Base-by-base conservation (phyloP, 2,797 vertebrate genomes). In the Semotilus atromaculatus region DNA sequence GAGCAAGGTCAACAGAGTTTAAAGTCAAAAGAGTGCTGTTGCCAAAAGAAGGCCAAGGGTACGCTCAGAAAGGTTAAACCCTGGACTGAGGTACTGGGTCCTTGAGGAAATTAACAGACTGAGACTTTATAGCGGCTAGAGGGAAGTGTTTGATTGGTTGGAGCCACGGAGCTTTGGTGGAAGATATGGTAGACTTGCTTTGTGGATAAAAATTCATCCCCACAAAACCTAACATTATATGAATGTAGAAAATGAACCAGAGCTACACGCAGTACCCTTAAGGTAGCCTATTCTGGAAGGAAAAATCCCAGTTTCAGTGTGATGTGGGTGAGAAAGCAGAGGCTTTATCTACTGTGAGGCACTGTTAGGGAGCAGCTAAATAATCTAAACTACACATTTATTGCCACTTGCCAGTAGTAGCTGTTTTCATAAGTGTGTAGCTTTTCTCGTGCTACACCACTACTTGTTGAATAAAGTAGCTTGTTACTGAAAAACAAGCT, bases 51-150 rank as follows among this genome's bases (percentile, higher is more conserved):
- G 72, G 71, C 13, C 62, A 62, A 36, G 45, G 43, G 26, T 78
- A 45, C 1, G 45, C 40, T 62, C 36, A 48, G 48, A 62, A 31
- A 80, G 10, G 80, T 82, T 80, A 86, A 85, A 72, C 21, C 29
- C 73, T 36, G 43, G 53, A 51, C 62, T 83, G 68, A 85, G 72
- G 36, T 73, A 84, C 53, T 74, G 40, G 72, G 81, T 86, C 43
- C 53, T 79, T 86, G 73, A 83, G 82, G 70, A 83, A 86, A 86
- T 66, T 34, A 60, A 76, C 31, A 87, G 53, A 43, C 72, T 67
- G 84, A 82, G 86, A 85, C 48, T 72, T 62, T 51, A 82, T 19
- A 26, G 48, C 18, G 18, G 75, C 18, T 82, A 66, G 53, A 16
- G 19, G 66, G 72, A 64, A 43, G 34, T 16, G 66, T 72, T 81